Conservation (phyloP, 2,888 invertebrate genomes). For the Acleris laterana region DNA sequence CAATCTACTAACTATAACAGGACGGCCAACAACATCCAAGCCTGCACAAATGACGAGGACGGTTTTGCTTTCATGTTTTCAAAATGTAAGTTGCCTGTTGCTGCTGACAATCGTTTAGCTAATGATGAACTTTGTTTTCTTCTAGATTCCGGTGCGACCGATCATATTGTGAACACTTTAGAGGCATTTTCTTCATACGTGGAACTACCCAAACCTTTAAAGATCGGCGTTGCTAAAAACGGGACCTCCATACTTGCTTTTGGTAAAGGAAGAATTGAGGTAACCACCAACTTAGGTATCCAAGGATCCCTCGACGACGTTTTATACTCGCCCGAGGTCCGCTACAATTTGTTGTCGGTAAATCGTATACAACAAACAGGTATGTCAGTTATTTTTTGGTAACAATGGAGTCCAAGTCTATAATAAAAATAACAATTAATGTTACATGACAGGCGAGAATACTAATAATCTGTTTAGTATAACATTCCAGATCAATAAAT, state of each 20-base stretch:
- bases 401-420: not conserved
- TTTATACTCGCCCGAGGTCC: not conserved
- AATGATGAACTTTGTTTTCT: not conserved
- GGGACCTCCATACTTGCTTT: not conserved
- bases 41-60: not conserved
- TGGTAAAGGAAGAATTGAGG: not conserved
- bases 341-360: not conserved
- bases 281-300: not conserved
- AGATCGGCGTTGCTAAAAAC: not conserved
- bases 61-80: slow-evolving; percentile 1
- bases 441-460: not conserved
- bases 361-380: not conserved
- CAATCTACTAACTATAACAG: too few species aligned
- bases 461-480: not conserved
- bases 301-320: not conserved
- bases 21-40: too few species aligned
- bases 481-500: not conserved
- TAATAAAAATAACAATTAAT: not conserved
- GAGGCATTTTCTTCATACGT: not conserved
- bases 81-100: not conserved
- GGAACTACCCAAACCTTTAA: not conserved
- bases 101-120: not conserved
- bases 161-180: not conserved
- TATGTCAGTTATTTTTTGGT: not conserved
- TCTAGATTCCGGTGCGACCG: slow-evolving; percentile 1